Conservation (phyloP, 2,113 vertebrate species). For the Tenrec ecaudatus region DNA sequence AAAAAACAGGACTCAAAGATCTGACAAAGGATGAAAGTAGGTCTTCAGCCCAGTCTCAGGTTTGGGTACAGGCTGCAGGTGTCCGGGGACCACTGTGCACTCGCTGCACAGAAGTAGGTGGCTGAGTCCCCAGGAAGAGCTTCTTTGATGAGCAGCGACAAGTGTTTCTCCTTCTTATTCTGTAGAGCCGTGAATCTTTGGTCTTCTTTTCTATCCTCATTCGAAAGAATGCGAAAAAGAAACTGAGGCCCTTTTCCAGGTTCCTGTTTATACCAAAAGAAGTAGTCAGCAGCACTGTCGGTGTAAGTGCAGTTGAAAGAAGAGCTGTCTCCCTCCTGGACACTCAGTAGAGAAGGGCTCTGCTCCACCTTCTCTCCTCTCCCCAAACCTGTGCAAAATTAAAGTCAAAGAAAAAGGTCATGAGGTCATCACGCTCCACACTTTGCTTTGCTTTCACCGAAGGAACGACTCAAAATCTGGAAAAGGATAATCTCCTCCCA, state of each 20-base stretch:
- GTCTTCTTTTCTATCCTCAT: neutral
- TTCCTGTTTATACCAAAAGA: constrained; percentile 60
- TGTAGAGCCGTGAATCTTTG: neutral
- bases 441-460: neutral
- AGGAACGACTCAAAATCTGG: neutral
- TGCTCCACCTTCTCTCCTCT: constrained; percentile 46
- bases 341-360: neutral
- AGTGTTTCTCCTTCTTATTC: constrained; percentile 5
- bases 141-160: constrained; percentile 34
- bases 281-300: neutral
- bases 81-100: constrained; percentile 7
- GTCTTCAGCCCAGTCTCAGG: neutral
- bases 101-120: neutral
- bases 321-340: constrained; percentile 25
- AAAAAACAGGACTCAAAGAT: neutral
- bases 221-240: neutral
- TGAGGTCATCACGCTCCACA: neutral
- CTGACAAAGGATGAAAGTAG: neutral
- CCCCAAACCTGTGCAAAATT: constrained; percentile 6
- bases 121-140: neutral
- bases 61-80: constrained; percentile 39
- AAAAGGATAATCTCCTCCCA: neutral
- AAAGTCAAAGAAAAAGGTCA: neutral
- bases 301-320: constrained; percentile 38
- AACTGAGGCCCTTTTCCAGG: neutral